Evolutionary conservation across 1,140 invertebrate genomes (phyloP).

Genomic region (Gonioctena quinquepunctata): DNA sequence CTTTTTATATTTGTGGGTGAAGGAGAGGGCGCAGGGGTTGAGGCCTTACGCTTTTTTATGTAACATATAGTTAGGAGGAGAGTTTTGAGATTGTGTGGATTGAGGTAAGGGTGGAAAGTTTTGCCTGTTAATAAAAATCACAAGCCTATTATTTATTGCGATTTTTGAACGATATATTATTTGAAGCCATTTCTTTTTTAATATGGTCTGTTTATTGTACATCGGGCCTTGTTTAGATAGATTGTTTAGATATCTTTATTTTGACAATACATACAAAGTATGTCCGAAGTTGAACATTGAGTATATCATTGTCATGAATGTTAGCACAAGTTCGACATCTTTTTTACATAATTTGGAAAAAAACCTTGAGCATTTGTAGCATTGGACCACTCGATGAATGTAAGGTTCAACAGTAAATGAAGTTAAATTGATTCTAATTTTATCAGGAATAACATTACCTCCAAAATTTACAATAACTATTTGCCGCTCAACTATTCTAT

Average conservation of each 20-base stretch:
- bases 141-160: neutral
- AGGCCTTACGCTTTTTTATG: neutral
- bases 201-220: neutral
- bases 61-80: neutral
- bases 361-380: neutral
- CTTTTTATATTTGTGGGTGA: neutral
- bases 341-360: neutral
- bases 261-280: neutral
- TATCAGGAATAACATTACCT: neutral
- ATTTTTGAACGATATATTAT: slow-evolving; percentile 2
- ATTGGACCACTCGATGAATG: neutral
- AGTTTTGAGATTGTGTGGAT: neutral
- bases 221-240: neutral
- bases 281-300: neutral
- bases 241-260: neutral
- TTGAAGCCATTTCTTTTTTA: neutral
- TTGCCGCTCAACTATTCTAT: neutral
- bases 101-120: neutral
- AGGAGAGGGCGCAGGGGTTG: neutral
- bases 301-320: neutral
- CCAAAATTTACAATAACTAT: neutral
- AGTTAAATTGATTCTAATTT: neutral
- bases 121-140: neutral
- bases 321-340: neutral
- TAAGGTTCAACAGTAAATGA: neutral